Base-by-base conservation (phyloP, 2,797 vertebrate genomes). In the Esox lucius region DNA sequence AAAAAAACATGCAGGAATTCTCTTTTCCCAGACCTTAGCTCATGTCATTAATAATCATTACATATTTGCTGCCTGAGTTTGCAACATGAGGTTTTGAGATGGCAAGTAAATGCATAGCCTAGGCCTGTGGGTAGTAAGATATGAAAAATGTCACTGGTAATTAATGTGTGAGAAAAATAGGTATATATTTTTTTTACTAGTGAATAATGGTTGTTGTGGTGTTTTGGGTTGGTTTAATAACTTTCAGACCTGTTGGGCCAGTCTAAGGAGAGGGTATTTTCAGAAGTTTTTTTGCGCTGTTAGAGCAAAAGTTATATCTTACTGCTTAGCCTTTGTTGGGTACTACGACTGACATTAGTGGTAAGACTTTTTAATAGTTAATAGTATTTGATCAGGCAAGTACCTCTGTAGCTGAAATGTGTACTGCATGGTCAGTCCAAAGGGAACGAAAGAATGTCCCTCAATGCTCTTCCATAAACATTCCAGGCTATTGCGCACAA, bases 21-120 rank as follows among this genome's bases (percentile, higher is more conserved):
- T 74, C 49, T 65, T 68, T 39, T 78, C 74, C 46, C 68, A 68
- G 71, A 39, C 5, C 80, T 73, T 26, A 2, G 53, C 65, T 73
- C 2, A 15, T 66, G 26, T 83, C 81, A 83, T 88, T 89, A 66
- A 85, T 85, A 81, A 87, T 85, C 78, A 78, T 87, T 87, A 82
- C 79, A 83, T 72, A 84, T 82, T 73, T 75, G 64, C 53, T 68
- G 62, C 35, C 65, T 76, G 81, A 74, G 74, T 76, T 74, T 26
- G 65, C 77, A 59, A 2, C 49, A 68, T 64, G 53, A 73, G 75
- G 24, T 48, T 65, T 69, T 35, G 61, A 22, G 22, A 26, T 26
- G 48, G 64, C n/a, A 56, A 68, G 66, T 48, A 35, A 59, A 67
- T 75, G 75, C 76, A 76, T 73, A 73, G 51, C 77, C 82, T 82